Evolutionary conservation across 2,888 invertebrate species (phyloP), one percentile per base, ranked within the genome.

Genomic region (Drosophila lacicola): DNA sequence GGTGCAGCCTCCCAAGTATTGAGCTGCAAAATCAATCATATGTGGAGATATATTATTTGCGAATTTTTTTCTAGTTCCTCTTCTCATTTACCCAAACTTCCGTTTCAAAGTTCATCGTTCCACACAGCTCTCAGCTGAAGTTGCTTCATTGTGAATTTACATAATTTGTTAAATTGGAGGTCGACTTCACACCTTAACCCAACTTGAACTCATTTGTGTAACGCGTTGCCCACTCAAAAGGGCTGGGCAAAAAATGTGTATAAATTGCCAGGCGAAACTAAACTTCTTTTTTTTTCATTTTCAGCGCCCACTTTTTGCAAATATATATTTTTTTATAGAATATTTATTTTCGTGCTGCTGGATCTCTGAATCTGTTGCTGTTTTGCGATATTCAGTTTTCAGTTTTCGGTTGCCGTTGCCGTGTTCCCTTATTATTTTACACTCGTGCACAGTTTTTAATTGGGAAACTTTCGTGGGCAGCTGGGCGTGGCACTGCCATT

Each of bases 401-500:
- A 39, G 21, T 39, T 29, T 19, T 46, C 36, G 37, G 36, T 21
- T 37, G 42, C 44, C 50, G 55, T 29, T 29, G 49, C 49, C 44
- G 33, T 60, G 49, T 63, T 39, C 21, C 60, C 75, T 79, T 74
- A 74, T 78, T 75, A 78, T 79, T 79, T 72, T 63, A 75, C 72
- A 72, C 72, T 72, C 60, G 71, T 72, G 82, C 84, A 73, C 76
- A 80, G 64, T 80, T 85, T 85, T 85, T 85, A 85, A 85, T 85
- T 85, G 83, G 81, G 72, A 85, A 85, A 85, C 78, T 85, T 81
- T 68, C 78, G 70, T 50, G 45, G 61, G 50, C 45, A 47, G 57
- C 63, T 29, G 41, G 14, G 25, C 11, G 66, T 25, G 25, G 25
- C 46, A 36, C 4, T 1, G 54, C 42, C 36, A n/a, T 42, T 46